These are phyloP conservation scores for Habroteleia sp. DNA, from an alignment of 2,888 invertebrate species.

Conservation along the genomic window DNA sequence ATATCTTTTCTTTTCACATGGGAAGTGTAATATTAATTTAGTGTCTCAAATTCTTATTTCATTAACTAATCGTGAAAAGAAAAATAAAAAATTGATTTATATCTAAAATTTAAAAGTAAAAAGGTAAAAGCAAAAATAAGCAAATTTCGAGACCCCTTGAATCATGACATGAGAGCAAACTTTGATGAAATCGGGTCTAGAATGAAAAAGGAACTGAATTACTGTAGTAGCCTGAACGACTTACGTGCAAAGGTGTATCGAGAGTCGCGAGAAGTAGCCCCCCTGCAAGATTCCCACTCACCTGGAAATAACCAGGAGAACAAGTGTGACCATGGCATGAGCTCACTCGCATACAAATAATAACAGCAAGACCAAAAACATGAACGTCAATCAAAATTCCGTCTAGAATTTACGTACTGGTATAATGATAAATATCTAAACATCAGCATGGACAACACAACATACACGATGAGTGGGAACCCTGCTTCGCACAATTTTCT, in stretches of 20 bases:
- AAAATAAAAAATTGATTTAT: too few relatives aligned
- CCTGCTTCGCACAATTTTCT: slow-evolving; percentile 67
- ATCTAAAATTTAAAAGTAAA: slow-evolving; percentile 13
- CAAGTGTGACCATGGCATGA: slow-evolving; percentile 72
- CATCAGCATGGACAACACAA: slow-evolving; percentile 53
- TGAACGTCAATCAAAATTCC: slow-evolving; percentile 19
- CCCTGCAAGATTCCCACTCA: slow-evolving; percentile 80
- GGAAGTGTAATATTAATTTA: too few relatives aligned
- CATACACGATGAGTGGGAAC: slow-evolving; percentile 77
- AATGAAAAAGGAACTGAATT: slow-evolving; percentile 44
- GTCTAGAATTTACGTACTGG: too few relatives aligned
- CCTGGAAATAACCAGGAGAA: slow-evolving; percentile 79
- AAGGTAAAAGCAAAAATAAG: too few relatives aligned
- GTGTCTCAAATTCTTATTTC: too few relatives aligned
- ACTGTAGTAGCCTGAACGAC: slow-evolving; percentile 72
- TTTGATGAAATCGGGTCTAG: neutral
- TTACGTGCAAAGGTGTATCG: slow-evolving; percentile 78
- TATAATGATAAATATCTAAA: slow-evolving; percentile 33
- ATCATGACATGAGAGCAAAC: too few relatives aligned
- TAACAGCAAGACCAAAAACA: slow-evolving; percentile 56
- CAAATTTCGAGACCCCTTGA: neutral
- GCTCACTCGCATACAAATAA: slow-evolving; percentile 63
- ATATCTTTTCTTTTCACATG: too few relatives aligned
- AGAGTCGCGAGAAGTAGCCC: slow-evolving; percentile 77
- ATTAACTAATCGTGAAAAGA: too few relatives aligned